Evolutionary conservation across 2,888 invertebrate genomes (phyloP).

Genomic region (Napeogenes inachia): DNA sequence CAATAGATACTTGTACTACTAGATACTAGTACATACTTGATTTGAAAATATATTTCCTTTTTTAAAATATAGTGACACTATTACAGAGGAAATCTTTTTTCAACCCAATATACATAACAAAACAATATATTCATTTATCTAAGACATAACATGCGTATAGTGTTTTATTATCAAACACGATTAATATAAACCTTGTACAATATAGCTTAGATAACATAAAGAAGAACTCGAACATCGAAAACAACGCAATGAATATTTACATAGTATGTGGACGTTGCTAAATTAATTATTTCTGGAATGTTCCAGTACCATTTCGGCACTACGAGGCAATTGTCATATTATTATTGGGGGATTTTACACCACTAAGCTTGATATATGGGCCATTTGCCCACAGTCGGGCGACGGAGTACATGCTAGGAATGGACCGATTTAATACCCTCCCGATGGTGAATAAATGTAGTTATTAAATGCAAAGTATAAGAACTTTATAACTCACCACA

Average conservation of each 20-base stretch:
- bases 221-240: slow-evolving; percentile 1
- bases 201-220: neutral
- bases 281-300: slow-evolving; percentile 6
- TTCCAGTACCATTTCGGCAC: slow-evolving; percentile 29
- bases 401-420: slow-evolving; percentile 63
- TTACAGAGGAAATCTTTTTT: too few relatives aligned
- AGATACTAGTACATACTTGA: too few relatives aligned
- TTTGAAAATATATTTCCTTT: too few relatives aligned
- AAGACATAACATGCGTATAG: too few relatives aligned
- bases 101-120: too few relatives aligned
- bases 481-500: neutral
- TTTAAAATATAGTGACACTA: too few relatives aligned
- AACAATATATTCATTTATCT: too few relatives aligned
- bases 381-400: slow-evolving; percentile 66
- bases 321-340: slow-evolving; percentile 59
- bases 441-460: slow-evolving; percentile 47
- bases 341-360: slow-evolving; percentile 68
- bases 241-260: slow-evolving; percentile 1
- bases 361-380: slow-evolving; percentile 70
- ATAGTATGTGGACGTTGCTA: slow-evolving; percentile 2
- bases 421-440: slow-evolving; percentile 60
- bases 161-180: too few relatives aligned
- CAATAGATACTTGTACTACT: too few relatives aligned
- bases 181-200: neutral
- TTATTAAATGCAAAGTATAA: slow-evolving; percentile 23